Percentiles rank a stretch among this genome's conserved stretches.
These are phyloP conservation scores for Rhinichthys klamathensis DNA, from an alignment of 2,113 vertebrate genomes.

Conservation along the genomic window DNA sequence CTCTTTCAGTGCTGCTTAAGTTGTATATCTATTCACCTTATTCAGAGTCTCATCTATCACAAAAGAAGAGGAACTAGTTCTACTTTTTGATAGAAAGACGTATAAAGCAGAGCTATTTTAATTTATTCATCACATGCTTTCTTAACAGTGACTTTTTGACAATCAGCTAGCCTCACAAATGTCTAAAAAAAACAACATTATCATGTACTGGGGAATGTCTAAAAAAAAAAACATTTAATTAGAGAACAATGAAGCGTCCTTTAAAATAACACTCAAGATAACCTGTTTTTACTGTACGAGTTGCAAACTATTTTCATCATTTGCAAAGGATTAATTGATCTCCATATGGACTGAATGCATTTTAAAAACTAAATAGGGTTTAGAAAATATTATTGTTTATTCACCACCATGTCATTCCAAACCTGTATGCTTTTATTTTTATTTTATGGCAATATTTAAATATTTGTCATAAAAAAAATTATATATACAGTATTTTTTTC, in stretches of 20 bases:
- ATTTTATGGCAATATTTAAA: no score
- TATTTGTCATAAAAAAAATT: no score
- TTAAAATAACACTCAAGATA: not conserved
- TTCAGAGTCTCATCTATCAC: not conserved
- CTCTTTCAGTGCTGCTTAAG: not conserved
- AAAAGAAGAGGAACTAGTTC: not conserved
- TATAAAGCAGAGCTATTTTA: not conserved
- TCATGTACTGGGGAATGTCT: not conserved
- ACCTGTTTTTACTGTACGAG: no score
- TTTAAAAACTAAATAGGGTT: no score
- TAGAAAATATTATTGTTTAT: no score
- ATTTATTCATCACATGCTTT: no score
- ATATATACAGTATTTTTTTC: no score
- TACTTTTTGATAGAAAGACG: not conserved
- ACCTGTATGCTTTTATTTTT: no score
- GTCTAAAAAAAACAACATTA: not conserved
- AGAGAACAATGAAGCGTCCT: not conserved
- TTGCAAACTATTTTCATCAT: no score
- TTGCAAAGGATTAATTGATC: no score
- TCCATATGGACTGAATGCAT: no score
- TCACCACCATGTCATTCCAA: no score
- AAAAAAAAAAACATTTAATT: not conserved
- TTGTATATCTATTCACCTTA: not conserved
- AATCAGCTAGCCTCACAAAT: not conserved
- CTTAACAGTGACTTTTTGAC: not conserved